Evolutionary conservation across 2,888 invertebrate genomes (phyloP).

Genomic region (Leuctra nigra): DNA sequence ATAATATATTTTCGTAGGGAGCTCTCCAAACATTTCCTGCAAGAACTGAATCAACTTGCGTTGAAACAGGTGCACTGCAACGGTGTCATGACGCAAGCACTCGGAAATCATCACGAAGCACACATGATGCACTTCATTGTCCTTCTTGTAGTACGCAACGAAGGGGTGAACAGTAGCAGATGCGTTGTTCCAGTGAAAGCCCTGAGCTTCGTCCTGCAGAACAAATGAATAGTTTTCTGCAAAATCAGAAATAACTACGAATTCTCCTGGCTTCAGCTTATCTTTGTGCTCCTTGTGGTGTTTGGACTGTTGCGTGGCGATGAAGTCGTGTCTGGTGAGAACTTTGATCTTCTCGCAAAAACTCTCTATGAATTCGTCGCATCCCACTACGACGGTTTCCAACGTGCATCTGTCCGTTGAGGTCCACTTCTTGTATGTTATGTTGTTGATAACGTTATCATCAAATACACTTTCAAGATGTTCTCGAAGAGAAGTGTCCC

Average conservation of each 20-base stretch:
- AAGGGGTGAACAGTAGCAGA: conserved; percentile 29
- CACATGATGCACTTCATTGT: no score
- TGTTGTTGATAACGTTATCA: not conserved
- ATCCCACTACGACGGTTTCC: not conserved
- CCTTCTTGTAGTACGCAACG: no score
- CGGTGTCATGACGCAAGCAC: no score
- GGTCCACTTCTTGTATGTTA: conserved; percentile 1
- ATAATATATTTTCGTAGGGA: not conserved
- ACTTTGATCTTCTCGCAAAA: not conserved
- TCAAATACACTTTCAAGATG: no score
- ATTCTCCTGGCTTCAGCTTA: not conserved
- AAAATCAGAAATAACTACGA: conserved; percentile 25
- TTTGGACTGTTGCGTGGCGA: conserved; percentile 3
- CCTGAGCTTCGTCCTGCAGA: no score
- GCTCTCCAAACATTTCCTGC: not conserved
- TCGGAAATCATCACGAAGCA: no score
- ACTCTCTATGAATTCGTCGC: conserved; percentile 10
- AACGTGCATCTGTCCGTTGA: conserved; percentile 3
- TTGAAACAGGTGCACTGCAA: conserved; percentile 29
- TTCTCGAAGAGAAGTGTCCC: no score
- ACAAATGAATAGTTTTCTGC: conserved; percentile 30
- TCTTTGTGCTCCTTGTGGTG: not conserved
- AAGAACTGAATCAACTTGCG: not conserved
- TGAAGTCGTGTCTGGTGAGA: conserved; percentile 5
- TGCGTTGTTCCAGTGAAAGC: conserved; percentile 27